A percentile compares a stretch with the other conserved stretches of the same genome.
These are phyloP conservation scores for Dipodomys merriami DNA, from an alignment of 2,113 vertebrate species.

Conservation along the genomic window DNA sequence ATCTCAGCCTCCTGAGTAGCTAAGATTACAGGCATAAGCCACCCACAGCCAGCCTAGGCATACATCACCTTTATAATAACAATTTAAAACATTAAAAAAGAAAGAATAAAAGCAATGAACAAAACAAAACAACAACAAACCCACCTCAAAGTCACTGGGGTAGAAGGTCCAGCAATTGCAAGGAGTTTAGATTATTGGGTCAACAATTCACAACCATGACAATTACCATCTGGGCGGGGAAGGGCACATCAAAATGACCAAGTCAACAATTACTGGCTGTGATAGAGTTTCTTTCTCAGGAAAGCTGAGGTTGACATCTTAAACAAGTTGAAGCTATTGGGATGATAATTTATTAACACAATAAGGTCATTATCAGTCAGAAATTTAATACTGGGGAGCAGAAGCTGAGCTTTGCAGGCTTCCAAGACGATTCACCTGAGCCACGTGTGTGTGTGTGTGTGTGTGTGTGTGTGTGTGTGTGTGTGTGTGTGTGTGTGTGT, in stretches of 20 bases:
- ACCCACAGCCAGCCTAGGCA: too few relatives aligned
- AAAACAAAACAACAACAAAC: neutral
- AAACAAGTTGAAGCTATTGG: slow-evolving; percentile 25
- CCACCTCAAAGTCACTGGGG: neutral
- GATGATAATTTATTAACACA: slow-evolving; percentile 35
- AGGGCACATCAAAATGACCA: neutral
- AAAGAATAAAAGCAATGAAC: too few relatives aligned
- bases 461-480: too few relatives aligned
- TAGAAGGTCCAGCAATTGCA: slow-evolving; percentile 7
- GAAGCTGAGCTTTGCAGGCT: neutral
- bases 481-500: neutral
- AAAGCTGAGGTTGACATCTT: slow-evolving; percentile 21
- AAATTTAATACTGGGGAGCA: neutral
- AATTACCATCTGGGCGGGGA: neutral
- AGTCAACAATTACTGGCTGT: slow-evolving; percentile 29
- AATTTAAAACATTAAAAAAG: too few relatives aligned
- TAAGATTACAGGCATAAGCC: too few relatives aligned
- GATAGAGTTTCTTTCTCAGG: slow-evolving; percentile 13
- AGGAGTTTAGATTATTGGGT: slow-evolving; percentile 62
- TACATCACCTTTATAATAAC: too few relatives aligned
- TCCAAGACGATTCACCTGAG: slow-evolving; percentile 23
- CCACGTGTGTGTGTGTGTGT: neutral
- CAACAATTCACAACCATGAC: slow-evolving; percentile 44
- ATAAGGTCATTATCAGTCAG: neutral
- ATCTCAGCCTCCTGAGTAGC: too few relatives aligned